Evolutionary conservation across 2,797 vertebrate genomes (phyloP), one percentile per base, ranked within the genome.

Genomic region (Paedocypris micromegethes): DNA sequence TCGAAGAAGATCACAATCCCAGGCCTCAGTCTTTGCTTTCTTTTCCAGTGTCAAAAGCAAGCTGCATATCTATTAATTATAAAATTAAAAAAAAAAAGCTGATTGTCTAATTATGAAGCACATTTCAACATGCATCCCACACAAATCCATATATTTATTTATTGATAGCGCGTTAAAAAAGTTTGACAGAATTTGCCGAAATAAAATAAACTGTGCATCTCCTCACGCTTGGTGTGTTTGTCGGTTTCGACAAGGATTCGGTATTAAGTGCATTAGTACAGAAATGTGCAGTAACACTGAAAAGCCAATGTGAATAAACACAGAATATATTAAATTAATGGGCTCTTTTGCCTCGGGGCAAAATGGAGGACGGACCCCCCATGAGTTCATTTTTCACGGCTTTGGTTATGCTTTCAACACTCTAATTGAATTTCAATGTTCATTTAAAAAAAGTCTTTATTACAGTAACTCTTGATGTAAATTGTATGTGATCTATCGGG

Each of bases 351-450:
- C 89, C 89, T 89, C 71, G 3, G 87, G 88, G 86, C 86, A 86
- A 83, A 87, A 89, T 85, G 83, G 83, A 87, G 85, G 86, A 87
- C 80, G 84, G 84, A 85, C 86, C 86, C 84, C 88, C 83, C 80
- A 84, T 86, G 88, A 89, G 84, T 88, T 87, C 83, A 90, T 90
- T 91, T 88, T 90, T 90, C 87, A 88, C 84, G 83, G 86, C 88
- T 88, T 90, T 86, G 85, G 86, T 90, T 90, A 89, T 89, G 87
- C 82, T 86, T 87, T 90, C 87, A 90, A 88, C 86, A 86, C 85
- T 83, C 86, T 90, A 89, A 90, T 90, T 90, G 88, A 90, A 90
- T 90, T 90, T 88, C 86, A 87, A 81, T 90, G 89, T 91, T 66
- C 88, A 89, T 84, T 88, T 90, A 85, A 85, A 89, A 85, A 86